phyloP scores from a whole-genome alignment of 2,113 vertebrate genomes.

The Daubentonia madagascariensis region DNA sequence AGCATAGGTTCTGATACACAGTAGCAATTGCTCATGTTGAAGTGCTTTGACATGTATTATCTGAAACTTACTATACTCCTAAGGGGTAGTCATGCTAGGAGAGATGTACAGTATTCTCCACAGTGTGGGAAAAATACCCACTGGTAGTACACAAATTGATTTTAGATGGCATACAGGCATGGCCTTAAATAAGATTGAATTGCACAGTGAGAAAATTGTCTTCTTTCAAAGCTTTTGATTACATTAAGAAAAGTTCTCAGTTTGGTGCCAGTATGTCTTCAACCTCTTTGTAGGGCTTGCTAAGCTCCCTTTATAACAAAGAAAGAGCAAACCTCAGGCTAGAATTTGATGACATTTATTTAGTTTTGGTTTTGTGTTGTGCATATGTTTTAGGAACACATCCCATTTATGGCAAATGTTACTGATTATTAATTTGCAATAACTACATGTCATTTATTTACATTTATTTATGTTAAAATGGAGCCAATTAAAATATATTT shows the following conservation, averaged over 20 bases:
- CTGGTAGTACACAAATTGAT: neutral
- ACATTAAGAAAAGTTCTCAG: neutral
- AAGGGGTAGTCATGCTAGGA: neutral
- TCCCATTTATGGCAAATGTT: neutral
- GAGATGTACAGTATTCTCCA: neutral
- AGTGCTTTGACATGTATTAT: neutral
- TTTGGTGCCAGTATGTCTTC: conserved; percentile 6
- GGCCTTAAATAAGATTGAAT: neutral
- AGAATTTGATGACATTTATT: neutral
- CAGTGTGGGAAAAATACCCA: neutral
- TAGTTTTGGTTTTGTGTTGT: neutral
- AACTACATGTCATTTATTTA: neutral
- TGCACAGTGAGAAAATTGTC: conserved; percentile 7
- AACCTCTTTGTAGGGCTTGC: neutral
- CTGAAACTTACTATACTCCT: neutral
- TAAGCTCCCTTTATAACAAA: neutral
- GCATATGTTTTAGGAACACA: neutral
- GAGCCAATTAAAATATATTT: neutral
- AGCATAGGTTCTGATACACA: neutral
- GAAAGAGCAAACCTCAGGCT: neutral
- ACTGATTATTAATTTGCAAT: neutral
- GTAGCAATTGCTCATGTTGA: neutral
- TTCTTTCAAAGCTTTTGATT: conserved; percentile 44
- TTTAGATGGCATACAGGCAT: neutral
- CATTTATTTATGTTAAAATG: neutral